Percentiles rank a stretch among this genome's conserved stretches.
Conservation (phyloP, 2,113 vertebrate species). For the Etheostoma spectabile region DNA sequence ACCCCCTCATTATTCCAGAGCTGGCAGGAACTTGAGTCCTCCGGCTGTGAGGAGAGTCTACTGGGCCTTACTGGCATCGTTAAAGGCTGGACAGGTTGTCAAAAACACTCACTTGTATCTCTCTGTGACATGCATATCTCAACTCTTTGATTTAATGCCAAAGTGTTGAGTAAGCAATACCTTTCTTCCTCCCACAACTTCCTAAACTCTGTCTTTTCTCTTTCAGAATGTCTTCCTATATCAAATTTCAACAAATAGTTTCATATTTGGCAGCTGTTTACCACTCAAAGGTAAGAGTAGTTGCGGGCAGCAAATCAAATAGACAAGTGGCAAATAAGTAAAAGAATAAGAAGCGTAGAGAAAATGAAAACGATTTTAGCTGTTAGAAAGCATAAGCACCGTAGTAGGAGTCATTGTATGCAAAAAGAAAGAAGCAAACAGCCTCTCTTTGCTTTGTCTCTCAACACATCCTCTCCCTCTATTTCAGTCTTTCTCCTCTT, state of each 20-base stretch:
- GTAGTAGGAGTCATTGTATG: slow-evolving; percentile 41
- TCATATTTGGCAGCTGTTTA: slow-evolving; percentile 44
- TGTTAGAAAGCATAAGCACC: slow-evolving; percentile 31
- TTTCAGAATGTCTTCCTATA: slow-evolving; percentile 32
- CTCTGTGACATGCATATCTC: slow-evolving; percentile 55
- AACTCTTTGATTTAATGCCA: slow-evolving; percentile 71
- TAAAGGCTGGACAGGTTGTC: slow-evolving; percentile 78
- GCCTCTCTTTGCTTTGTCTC: slow-evolving; percentile 45
- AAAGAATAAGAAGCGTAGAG: slow-evolving; percentile 29
- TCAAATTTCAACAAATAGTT: slow-evolving; percentile 59
- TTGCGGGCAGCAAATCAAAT: slow-evolving; percentile 51
- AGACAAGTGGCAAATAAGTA: slow-evolving; percentile 29
- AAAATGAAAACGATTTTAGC: slow-evolving; percentile 35
- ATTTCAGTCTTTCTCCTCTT: slow-evolving; percentile 15
- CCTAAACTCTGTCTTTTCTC: slow-evolving; percentile 47
- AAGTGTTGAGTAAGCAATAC: slow-evolving; percentile 71
- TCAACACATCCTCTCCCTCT: slow-evolving; percentile 32
- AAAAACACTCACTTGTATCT: slow-evolving; percentile 73
- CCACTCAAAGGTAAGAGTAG: slow-evolving; percentile 46
- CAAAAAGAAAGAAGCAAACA: slow-evolving; percentile 47
- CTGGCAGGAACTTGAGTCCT: slow-evolving; percentile 74
- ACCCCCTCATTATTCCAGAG: slow-evolving; percentile 73
- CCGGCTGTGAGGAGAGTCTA: slow-evolving; percentile 64
- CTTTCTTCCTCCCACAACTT: slow-evolving; percentile 57
- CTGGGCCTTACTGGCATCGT: slow-evolving; percentile 65